These are phyloP conservation scores for Crotalus viridis DNA, from an alignment of 2,113 vertebrate genomes.

Conservation along the genomic window DNA sequence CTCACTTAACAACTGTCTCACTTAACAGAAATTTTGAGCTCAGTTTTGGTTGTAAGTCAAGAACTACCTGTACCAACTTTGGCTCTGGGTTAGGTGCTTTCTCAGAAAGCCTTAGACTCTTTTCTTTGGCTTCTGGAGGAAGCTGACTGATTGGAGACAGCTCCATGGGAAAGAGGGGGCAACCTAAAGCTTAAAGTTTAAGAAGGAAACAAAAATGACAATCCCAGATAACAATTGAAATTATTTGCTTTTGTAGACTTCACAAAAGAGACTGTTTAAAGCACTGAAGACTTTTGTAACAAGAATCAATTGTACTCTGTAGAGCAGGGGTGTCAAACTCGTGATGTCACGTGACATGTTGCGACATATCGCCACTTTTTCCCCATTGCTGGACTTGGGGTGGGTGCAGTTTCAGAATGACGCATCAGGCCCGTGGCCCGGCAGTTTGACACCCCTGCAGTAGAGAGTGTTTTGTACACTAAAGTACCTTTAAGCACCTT, in stretches of 20 bases:
- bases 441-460: no score
- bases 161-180: background rate
- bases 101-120: background rate
- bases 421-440: no score
- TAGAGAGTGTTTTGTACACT: no score
- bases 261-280: background rate
- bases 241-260: background rate
- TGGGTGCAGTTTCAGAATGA: no score
- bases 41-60: background rate
- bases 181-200: background rate
- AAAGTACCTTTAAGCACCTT: no score
- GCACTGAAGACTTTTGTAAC: background rate
- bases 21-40: background rate
- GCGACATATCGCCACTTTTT: no score
- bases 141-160: background rate
- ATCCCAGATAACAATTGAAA: background rate
- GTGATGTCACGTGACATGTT: no score
- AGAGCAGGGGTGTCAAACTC: no score
- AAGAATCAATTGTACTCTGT: background rate
- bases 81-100: background rate
- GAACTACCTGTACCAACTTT: background rate
- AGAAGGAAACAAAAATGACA: background rate
- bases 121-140: background rate
- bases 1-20: background rate
- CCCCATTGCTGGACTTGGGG: no score